Evolutionary conservation across 2,888 invertebrate species (phyloP).

Genomic region (Cheilosia variabilis): DNA sequence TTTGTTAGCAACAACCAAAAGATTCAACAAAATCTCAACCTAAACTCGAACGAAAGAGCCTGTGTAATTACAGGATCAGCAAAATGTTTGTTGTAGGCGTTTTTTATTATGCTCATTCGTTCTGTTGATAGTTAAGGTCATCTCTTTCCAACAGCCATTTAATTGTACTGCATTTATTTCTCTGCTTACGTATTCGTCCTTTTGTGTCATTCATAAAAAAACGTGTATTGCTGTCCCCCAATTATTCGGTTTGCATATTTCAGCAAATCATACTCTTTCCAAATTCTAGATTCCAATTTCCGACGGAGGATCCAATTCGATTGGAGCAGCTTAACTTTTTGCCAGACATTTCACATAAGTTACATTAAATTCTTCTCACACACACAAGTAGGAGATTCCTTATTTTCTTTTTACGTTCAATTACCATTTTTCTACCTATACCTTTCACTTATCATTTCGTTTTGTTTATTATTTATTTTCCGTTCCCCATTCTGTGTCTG

Average conservation of each 20-base stretch:
- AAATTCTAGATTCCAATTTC: constrained; percentile 33
- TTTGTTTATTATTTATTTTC: constrained; percentile 44
- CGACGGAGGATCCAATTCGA: constrained; percentile 18
- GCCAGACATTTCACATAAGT: constrained; percentile 13
- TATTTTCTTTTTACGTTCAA: not conserved
- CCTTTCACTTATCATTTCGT: constrained; percentile 59
- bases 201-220: not conserved
- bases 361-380: constrained; percentile 29
- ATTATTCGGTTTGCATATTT: not conserved
- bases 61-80: not conserved
- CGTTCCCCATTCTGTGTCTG: constrained; percentile 36
- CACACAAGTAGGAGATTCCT: constrained; percentile 17
- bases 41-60: too few species aligned
- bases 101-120: too few species aligned
- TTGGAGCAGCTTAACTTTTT: constrained; percentile 33
- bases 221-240: not conserved
- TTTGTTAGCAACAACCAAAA: too few species aligned
- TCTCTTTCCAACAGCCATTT: not conserved
- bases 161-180: not conserved
- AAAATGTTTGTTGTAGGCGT: too few species aligned
- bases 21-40: too few species aligned
- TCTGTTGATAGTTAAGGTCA: not conserved
- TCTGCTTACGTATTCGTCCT: not conserved
- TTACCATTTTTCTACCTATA: constrained; percentile 12
- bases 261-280: not conserved